Conservation (phyloP, 2,888 invertebrate genomes). For the Psococerastis gibbosa region DNA sequence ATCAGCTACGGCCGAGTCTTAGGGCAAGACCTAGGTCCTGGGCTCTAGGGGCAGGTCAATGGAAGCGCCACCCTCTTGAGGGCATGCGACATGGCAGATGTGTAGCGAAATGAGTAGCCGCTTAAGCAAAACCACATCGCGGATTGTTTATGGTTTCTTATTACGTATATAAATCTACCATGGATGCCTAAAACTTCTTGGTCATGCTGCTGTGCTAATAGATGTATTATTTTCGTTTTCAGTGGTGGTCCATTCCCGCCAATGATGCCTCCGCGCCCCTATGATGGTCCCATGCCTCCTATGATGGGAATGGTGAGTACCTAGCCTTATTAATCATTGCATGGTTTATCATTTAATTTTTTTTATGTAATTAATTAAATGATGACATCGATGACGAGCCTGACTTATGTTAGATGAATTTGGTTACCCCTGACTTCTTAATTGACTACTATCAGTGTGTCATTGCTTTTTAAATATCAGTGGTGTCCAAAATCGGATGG, state of each 20-base stretch:
- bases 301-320: constrained; percentile 24
- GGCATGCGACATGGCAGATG: no score
- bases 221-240: constrained; percentile 8
- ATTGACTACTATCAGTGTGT: background rate
- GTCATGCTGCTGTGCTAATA: no score
- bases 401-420: constrained; percentile 4
- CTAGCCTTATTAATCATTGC: no score
- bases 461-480: background rate
- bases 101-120: no score
- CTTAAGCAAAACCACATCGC: no score
- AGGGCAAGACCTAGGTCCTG: no score
- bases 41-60: no score
- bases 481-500: background rate
- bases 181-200: no score
- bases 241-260: constrained; percentile 14
- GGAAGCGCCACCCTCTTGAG: no score
- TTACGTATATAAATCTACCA: no score
- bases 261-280: constrained; percentile 14
- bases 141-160: no score
- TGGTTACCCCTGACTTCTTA: constrained; percentile 1
- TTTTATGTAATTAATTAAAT: constrained; percentile 2
- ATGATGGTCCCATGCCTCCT: constrained; percentile 15
- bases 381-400: constrained; percentile 8
- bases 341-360: constrained; percentile 3
- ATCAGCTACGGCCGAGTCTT: no score